These are phyloP conservation scores for Pseudochromis fuscus DNA, from an alignment of 2,797 vertebrate genomes.

Conservation along the genomic window DNA sequence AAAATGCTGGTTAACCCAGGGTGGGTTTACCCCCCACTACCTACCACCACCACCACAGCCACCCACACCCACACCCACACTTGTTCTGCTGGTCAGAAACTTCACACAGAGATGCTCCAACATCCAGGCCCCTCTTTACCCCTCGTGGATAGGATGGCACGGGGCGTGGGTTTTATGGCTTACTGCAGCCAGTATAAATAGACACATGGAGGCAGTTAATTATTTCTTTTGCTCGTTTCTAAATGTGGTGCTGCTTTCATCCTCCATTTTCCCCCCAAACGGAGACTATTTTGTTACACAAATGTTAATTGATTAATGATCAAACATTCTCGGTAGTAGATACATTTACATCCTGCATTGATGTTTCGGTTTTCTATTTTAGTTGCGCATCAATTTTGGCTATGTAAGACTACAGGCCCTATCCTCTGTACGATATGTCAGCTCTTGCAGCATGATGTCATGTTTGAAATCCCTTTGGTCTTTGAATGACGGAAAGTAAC, in stretches of 20 bases:
- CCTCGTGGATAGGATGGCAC: constrained; percentile 50
- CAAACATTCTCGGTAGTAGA: constrained; percentile 71
- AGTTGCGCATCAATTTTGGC: constrained; percentile 67
- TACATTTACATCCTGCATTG: constrained; percentile 82
- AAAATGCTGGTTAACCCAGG: constrained; percentile 11
- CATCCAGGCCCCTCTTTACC: constrained; percentile 54
- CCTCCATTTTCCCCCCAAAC: constrained; percentile 26
- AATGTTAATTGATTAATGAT: constrained; percentile 85
- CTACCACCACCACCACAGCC: neutral
- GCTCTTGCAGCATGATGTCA: constrained; percentile 68
- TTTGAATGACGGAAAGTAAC: constrained; percentile 58
- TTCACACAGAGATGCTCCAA: constrained; percentile 52
- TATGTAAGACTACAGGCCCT: constrained; percentile 67
- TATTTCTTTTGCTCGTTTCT: constrained; percentile 77
- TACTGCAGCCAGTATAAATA: constrained; percentile 77
- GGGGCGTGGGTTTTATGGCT: constrained; percentile 38
- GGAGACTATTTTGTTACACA: constrained; percentile 80
- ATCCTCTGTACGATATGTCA: constrained; percentile 62
- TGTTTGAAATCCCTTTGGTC: constrained; percentile 66
- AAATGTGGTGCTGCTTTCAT: constrained; percentile 60
- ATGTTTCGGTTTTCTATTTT: constrained; percentile 77
- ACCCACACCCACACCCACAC: constrained; percentile 8
- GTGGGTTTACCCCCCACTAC: constrained; percentile 5
- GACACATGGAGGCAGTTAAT: constrained; percentile 64
- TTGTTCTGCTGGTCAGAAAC: constrained; percentile 30